phyloP scores from a whole-genome alignment of 2,113 vertebrate genomes.

The Trematocara macrostoma region DNA sequence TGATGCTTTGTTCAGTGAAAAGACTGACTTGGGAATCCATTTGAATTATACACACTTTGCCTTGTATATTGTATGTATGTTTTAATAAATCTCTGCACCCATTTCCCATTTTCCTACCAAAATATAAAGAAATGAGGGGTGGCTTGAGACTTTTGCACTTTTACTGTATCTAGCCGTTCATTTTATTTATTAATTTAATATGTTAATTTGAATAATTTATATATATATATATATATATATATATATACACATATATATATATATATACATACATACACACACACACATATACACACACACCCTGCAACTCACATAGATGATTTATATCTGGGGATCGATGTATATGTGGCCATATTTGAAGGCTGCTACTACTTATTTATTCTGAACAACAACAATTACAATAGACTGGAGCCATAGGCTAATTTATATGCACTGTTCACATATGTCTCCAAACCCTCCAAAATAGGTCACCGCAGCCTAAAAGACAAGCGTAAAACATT shows the following conservation, averaged over 20 bases:
- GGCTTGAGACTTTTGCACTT: not conserved
- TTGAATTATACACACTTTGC: not conserved
- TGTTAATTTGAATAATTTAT: not conserved
- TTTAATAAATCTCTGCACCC: too few species aligned
- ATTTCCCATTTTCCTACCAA: too few species aligned
- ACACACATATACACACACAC: not conserved
- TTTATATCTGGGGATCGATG: not conserved
- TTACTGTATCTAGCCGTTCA: not conserved
- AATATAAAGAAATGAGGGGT: not conserved
- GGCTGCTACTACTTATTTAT: not conserved
- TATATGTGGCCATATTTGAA: not conserved
- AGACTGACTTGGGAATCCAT: not conserved
- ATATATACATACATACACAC: too few species aligned
- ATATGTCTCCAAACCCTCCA: not conserved
- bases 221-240: not conserved
- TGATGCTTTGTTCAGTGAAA: not conserved
- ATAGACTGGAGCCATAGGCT: not conserved
- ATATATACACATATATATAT: too few species aligned
- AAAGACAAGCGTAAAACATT: not conserved
- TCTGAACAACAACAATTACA: not conserved
- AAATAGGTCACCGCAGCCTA: not conserved
- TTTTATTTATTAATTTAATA: not conserved
- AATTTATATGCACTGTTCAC: not conserved
- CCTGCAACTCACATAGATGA: not conserved
- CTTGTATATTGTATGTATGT: too few species aligned